Conservation (phyloP, 2,888 invertebrate species). For the Philhelius pedissequus region DNA sequence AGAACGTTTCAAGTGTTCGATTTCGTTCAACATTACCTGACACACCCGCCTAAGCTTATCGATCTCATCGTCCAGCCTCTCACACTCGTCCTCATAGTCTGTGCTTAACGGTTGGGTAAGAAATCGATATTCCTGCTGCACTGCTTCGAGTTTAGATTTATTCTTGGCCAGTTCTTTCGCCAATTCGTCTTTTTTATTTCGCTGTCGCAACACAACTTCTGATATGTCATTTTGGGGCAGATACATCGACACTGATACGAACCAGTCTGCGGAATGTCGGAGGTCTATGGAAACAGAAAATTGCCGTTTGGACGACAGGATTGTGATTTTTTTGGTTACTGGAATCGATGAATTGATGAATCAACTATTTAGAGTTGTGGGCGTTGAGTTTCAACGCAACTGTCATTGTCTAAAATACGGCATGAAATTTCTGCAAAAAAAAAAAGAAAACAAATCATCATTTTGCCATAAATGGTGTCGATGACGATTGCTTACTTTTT, state of each 20-base stretch:
- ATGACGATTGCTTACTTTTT: constrained; percentile 1
- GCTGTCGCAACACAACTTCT: constrained; percentile 40
- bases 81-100: constrained; percentile 45
- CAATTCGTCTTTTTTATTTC: constrained; percentile 22
- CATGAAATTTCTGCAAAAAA: neutral
- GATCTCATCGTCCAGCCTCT: constrained; percentile 41
- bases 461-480: neutral
- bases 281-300: constrained; percentile 51
- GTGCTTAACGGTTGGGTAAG: constrained; percentile 23
- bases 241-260: constrained; percentile 45
- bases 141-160: constrained; percentile 17
- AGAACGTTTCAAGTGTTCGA: constrained; percentile 28
- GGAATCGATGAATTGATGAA: constrained; percentile 5
- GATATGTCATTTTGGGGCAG: constrained; percentile 52
- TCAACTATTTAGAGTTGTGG: constrained; percentile 17
- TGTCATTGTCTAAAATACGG: neutral
- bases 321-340: neutral
- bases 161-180: constrained; percentile 32
- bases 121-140: constrained; percentile 23
- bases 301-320: constrained; percentile 44
- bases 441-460: neutral
- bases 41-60: constrained; percentile 35
- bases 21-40: constrained; percentile 41
- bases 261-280: constrained; percentile 46
- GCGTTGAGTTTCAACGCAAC: neutral